These are phyloP conservation scores for Enteromius paludinosus DNA, from an alignment of 2,797 vertebrate genomes.

Conservation along the genomic window DNA sequence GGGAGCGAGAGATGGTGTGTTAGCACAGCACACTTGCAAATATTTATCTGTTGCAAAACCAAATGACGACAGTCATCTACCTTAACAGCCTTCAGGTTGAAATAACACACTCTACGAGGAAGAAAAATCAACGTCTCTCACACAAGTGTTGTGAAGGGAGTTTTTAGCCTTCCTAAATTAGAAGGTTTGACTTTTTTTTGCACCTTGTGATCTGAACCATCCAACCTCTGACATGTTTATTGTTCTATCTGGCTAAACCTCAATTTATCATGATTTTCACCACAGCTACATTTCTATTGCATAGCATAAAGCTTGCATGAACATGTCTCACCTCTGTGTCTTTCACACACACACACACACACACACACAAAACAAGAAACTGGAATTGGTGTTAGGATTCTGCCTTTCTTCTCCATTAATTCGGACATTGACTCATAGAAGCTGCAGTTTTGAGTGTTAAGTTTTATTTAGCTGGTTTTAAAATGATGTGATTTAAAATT, in stretches of 20 bases:
- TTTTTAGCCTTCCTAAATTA: neutral
- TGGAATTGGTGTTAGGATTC: neutral
- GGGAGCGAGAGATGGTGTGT: conserved; percentile 28
- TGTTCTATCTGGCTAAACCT: conserved; percentile 63
- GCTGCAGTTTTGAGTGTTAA: neutral
- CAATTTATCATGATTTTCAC: conserved; percentile 62
- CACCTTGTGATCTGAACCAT: conserved; percentile 52
- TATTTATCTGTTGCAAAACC: conserved; percentile 48
- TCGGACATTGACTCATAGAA: neutral
- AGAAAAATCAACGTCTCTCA: conserved; percentile 50
- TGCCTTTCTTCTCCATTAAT: neutral
- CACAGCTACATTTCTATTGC: conserved; percentile 19
- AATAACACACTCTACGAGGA: conserved; percentile 50
- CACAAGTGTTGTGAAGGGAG: conserved; percentile 45
- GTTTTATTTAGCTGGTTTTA: neutral
- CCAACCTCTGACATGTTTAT: conserved; percentile 67
- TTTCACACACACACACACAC: conserved; percentile 3
- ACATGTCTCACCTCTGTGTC: conserved; percentile 24
- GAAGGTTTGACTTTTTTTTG: conserved; percentile 43
- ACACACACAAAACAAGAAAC: neutral
- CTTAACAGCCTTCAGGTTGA: conserved; percentile 57
- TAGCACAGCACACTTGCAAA: conserved; percentile 48
- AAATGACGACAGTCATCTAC: conserved; percentile 48
- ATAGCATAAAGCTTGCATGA: conserved; percentile 6
- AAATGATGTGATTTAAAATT: too few species aligned